Conservation (phyloP, 2,888 invertebrate genomes). For the Orthosia incerta region DNA sequence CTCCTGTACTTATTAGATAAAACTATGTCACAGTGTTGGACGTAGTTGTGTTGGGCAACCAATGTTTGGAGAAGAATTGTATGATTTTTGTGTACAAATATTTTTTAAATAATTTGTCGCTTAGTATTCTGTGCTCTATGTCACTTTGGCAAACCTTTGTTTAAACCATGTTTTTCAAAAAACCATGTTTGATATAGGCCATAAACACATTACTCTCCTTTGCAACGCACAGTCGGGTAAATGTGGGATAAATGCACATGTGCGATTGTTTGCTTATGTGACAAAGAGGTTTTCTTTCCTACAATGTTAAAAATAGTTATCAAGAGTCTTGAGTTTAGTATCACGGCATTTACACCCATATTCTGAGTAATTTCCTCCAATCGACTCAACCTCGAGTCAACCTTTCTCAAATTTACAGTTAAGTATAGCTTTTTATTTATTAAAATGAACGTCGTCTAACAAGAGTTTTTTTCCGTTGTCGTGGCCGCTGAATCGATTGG, state of each 20-base stretch:
- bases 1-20: slow-evolving; percentile 17
- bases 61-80: slow-evolving; percentile 5
- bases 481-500: not conserved
- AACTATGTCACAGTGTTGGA: slow-evolving; percentile 5
- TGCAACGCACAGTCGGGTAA: no score
- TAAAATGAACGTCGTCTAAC: no score
- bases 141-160: not conserved
- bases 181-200: no score
- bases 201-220: no score
- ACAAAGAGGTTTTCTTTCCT: no score
- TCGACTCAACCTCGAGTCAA: not conserved
- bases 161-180: no score
- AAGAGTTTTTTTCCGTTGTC: not conserved
- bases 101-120: not conserved
- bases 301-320: no score
- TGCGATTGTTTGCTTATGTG: no score
- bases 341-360: not conserved
- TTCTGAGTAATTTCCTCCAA: not conserved
- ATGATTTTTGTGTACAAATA: slow-evolving; percentile 43
- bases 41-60: slow-evolving; percentile 13
- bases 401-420: not conserved
- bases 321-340: not conserved
- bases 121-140: not conserved
- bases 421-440: no score
- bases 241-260: no score